Evolutionary conservation across 2,113 vertebrate species (phyloP), one percentile per base, ranked within the genome.

Genomic region (Tinamus guttatus): DNA sequence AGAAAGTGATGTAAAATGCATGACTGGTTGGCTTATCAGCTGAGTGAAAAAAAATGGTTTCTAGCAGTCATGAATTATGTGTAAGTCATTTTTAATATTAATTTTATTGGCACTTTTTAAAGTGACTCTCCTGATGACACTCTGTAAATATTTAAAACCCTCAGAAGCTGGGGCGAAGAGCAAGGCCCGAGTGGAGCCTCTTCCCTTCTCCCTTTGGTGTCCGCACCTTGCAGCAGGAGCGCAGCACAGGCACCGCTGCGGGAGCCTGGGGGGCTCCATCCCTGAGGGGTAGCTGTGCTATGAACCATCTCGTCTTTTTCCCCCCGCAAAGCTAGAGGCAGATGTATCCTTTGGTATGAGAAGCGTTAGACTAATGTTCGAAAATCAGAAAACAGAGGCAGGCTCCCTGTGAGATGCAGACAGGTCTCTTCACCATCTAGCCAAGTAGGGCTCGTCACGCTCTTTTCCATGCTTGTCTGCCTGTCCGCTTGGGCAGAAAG

Each of bases 31-130:
- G 4, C 58, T 93, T 93, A 74, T 62, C 70, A 64, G 58, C 20
- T 0, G 13, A 76, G 58, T 78, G 87, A 76, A 86, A 58, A 74
- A 32, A 32, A 71, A 28, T 68, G 22, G 19, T 92, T 94, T 97
- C 96, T 56, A 45, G 90, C 90, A 85, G 85, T 78, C 52, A 41
- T 87, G 77, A 95, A 95, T 75, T 59, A 85, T 89, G 59, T 4
- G 0, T 43, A 52, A 87, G 69, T 89, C 5, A 30, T 93, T 79
- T 63, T 65, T 84, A 92, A 93, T 92, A 76, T 95, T 97, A 51
- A 88, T 94, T 90, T 89, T 58, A 73, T 85, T 25, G 32, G 34
- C 54, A 82, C 64, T 82, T 88, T 95, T 64, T 60, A 36, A 94
- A 91, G 76, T 64, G 60, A 28, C 76, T 92, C 34, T 56, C 51